Evolutionary conservation across 2,113 vertebrate genomes (phyloP).

Genomic region (Aegotheles bennettii): DNA sequence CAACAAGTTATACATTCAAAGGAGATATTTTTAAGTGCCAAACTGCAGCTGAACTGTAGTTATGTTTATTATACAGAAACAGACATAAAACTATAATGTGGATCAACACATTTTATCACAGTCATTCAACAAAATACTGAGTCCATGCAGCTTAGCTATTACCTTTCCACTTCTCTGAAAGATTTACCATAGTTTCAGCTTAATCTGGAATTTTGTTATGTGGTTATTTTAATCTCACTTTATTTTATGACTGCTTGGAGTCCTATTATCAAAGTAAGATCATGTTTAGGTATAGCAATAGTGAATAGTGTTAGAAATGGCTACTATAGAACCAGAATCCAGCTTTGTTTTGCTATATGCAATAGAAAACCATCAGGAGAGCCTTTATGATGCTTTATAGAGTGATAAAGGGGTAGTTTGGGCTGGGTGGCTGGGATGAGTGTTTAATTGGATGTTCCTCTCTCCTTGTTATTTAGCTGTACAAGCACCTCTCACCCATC

Average conservation of each 20-base stretch:
- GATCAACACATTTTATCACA: slow-evolving; percentile 28
- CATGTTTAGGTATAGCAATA: background rate
- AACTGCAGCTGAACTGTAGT: background rate
- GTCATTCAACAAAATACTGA: background rate
- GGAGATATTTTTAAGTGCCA: background rate
- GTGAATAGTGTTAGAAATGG: background rate
- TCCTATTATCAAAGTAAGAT: slow-evolving; percentile 13
- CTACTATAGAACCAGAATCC: background rate
- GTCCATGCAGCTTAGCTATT: background rate
- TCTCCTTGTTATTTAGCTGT: background rate
- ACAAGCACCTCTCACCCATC: background rate
- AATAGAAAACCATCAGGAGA: background rate
- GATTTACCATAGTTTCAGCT: slow-evolving; percentile 5
- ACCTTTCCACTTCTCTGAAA: background rate
- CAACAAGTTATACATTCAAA: background rate
- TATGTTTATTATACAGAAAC: background rate
- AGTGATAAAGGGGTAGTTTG: background rate
- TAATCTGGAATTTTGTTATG: slow-evolving; percentile 39
- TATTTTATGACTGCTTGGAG: slow-evolving; percentile 36
- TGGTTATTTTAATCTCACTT: slow-evolving; percentile 49
- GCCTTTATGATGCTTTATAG: background rate
- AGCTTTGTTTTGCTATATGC: background rate
- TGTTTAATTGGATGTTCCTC: background rate
- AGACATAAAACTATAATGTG: slow-evolving; percentile 2
- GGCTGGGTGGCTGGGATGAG: background rate